Conservation (phyloP, 2,113 vertebrate species). For the Otis tarda region DNA sequence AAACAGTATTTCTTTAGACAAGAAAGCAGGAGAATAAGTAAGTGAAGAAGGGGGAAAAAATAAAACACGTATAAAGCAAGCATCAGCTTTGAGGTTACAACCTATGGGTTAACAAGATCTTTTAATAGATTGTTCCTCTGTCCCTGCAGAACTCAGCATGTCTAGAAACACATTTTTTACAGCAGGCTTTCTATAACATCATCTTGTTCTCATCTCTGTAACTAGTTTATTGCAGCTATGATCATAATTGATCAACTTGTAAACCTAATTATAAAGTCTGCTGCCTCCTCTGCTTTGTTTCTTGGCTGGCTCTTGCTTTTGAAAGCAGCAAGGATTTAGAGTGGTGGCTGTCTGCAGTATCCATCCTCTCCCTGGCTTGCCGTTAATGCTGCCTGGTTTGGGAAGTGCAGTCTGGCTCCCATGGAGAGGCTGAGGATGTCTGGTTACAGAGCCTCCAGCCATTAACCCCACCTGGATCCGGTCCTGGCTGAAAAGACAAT, state of each 20-base stretch:
- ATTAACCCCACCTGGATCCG: not conserved
- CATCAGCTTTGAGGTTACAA: not conserved
- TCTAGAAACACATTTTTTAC: not conserved
- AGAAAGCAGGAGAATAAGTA: not conserved
- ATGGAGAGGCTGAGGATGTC: not conserved
- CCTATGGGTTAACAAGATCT: not conserved
- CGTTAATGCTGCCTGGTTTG: not conserved
- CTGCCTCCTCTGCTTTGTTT: not conserved
- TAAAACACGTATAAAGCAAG: not conserved
- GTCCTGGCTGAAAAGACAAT: not conserved
- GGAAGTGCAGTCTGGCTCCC: not conserved
- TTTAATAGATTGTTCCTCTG: not conserved
- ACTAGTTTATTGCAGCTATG: not conserved
- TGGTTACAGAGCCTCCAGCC: not conserved
- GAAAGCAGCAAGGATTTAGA: not conserved
- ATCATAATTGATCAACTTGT: constrained; percentile 16
- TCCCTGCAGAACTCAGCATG: not conserved
- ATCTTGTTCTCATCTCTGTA: constrained; percentile 11
- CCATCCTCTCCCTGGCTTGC: not conserved
- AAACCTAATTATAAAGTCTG: constrained; percentile 27
- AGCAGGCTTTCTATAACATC: not conserved
- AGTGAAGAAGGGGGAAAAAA: not conserved
- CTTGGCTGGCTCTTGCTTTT: not conserved
- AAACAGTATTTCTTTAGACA: not conserved
- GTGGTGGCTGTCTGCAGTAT: not conserved